phyloP scores from a whole-genome alignment of 2,113 vertebrate genomes.

The cattle (Bos taurus) region ARS-UCD2.0 NC_037348.1:14025501-14026000 shows the following conservation, averaged over 20 bases:
- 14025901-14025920: no score
- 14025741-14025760: accelerated
- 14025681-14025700: accelerated
- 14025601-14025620: background rate
- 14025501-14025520: background rate
- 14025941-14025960: background rate
- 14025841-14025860: no score
- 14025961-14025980: background rate
- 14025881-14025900: accelerated
- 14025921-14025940: background rate
- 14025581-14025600: background rate
- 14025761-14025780: background rate
- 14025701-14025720: background rate
- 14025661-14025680: background rate
- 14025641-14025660: accelerated
- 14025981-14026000: accelerated
- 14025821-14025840: background rate
- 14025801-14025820: accelerated
- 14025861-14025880: accelerated
- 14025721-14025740: background rate
- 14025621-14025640: accelerated
- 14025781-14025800: background rate
- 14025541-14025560: accelerated
- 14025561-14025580: accelerated
- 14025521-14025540: accelerated